Conservation (phyloP, 2,797 vertebrate species). For the Psittacula echo region DNA sequence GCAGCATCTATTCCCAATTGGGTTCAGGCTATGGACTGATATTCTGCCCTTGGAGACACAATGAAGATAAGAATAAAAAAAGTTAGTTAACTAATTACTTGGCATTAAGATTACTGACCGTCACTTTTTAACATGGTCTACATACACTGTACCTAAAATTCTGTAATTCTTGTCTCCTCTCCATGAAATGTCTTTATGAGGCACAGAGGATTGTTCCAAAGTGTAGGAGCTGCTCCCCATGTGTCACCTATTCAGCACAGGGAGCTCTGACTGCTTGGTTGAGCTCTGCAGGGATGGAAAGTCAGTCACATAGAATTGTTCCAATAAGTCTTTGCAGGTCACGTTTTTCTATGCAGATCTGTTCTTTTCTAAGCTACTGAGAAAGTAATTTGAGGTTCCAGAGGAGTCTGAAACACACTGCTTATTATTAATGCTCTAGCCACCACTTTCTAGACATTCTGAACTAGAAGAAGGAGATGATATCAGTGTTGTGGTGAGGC, state of each 20-base stretch:
- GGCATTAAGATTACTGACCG: neutral
- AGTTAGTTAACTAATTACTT: neutral
- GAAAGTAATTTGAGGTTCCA: neutral
- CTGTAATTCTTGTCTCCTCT: neutral
- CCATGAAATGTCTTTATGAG: neutral
- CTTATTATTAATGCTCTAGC: neutral
- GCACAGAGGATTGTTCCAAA: neutral
- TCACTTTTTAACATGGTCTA: neutral
- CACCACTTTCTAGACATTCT: neutral
- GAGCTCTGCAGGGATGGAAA: neutral
- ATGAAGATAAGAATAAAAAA: neutral
- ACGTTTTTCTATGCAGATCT: neutral
- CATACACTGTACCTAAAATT: neutral
- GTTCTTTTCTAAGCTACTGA: neutral
- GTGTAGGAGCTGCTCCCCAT: neutral
- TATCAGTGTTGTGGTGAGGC: neutral
- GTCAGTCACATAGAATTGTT: neutral
- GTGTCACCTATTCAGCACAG: neutral
- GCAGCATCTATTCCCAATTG: neutral
- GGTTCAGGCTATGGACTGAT: neutral
- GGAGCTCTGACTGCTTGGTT: neutral
- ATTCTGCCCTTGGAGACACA: neutral
- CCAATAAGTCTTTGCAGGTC: neutral
- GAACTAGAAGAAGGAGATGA: neutral
- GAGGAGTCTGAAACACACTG: neutral